Evolutionary conservation across 2,797 vertebrate species (phyloP).

Genomic region (Acridotheres tristis): DNA sequence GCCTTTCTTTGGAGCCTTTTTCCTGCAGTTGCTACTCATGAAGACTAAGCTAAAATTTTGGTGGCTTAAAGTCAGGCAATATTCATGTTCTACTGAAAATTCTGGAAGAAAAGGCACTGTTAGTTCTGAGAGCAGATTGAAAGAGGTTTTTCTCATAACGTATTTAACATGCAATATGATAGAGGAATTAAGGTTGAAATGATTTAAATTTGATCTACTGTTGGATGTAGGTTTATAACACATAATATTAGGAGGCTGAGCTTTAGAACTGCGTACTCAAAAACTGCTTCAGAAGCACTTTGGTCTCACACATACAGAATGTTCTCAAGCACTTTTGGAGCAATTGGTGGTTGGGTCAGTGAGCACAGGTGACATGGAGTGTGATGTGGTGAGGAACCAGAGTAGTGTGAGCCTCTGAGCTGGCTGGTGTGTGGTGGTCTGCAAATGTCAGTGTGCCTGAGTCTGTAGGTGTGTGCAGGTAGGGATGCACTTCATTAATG

Average conservation of each 20-base stretch:
- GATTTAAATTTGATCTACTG: not conserved
- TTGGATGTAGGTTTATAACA: not conserved
- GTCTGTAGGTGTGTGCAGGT: not conserved
- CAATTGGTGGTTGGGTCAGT: rapidly evolving
- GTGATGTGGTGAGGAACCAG: rapidly evolving
- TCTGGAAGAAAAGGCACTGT: not conserved
- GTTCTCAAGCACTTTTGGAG: not conserved
- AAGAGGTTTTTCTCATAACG: not conserved
- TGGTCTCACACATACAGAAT: not conserved
- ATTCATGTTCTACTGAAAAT: not conserved
- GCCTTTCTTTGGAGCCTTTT: not conserved
- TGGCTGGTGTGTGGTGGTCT: not conserved
- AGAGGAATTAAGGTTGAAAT: not conserved
- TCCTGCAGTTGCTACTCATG: not conserved
- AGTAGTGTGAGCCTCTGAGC: not conserved
- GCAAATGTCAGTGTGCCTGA: not conserved
- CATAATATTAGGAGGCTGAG: not conserved
- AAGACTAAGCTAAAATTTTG: not conserved
- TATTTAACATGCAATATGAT: not conserved
- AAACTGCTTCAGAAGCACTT: not conserved
- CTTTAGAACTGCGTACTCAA: not conserved
- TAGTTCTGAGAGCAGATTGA: not conserved
- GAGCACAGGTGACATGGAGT: not conserved
- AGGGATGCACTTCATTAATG: too few species aligned
- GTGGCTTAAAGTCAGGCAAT: not conserved